Conservation (phyloP, 1,140 invertebrate genomes). For the Steinernema khuongi region DNA sequence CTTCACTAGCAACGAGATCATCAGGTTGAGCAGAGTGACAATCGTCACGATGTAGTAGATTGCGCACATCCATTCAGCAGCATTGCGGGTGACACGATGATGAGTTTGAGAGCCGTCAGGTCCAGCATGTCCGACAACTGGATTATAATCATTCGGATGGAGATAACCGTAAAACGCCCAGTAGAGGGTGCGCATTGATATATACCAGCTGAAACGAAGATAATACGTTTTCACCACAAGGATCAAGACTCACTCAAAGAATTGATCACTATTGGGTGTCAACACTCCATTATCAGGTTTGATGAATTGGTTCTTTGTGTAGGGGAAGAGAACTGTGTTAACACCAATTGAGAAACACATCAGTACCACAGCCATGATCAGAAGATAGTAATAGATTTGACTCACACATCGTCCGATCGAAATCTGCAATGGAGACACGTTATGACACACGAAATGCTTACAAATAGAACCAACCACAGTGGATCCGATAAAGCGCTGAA, state of each 20-base stretch:
- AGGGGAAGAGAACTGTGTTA: constrained; percentile 39
- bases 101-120: constrained; percentile 17
- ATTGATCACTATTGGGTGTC: not conserved
- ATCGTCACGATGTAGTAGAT: constrained; percentile 38
- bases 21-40: constrained; percentile 37
- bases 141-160: constrained; percentile 23
- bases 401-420: constrained; percentile 44
- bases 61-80: constrained; percentile 22
- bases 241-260: no score
- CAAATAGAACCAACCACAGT: constrained; percentile 37
- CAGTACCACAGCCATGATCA: constrained; percentile 43
- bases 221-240: no score
- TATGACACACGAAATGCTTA: not conserved
- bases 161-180: constrained; percentile 48
- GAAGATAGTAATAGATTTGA: constrained; percentile 37
- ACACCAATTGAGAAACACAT: constrained; percentile 39
- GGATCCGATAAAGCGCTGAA: constrained; percentile 39
- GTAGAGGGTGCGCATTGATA: constrained; percentile 29
- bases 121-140: constrained; percentile 34
- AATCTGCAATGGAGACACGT: constrained; percentile 33
- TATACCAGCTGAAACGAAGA: constrained; percentile 25
- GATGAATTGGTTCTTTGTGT: constrained; percentile 12
- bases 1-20: constrained; percentile 37
- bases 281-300: constrained; percentile 9
- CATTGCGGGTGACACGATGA: constrained; percentile 22